Evolutionary conservation across 2,888 invertebrate genomes (phyloP).

Genomic region (Euzophera pinguis): DNA sequence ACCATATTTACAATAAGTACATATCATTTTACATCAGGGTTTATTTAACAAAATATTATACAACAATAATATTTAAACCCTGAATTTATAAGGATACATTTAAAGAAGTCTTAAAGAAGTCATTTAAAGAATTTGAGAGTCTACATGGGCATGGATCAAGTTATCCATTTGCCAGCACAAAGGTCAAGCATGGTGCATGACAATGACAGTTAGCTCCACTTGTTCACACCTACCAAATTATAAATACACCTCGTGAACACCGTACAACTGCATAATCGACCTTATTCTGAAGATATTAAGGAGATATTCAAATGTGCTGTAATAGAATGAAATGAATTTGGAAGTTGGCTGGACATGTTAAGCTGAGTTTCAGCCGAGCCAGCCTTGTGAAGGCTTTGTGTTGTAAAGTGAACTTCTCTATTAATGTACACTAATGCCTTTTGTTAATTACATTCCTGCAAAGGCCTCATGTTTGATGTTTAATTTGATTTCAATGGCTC

Average conservation of each 20-base stretch:
- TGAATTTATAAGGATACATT: no score
- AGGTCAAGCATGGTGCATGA: conserved; percentile 53
- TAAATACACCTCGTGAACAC: conserved; percentile 19
- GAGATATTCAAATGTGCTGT: conserved; percentile 5
- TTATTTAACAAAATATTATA: no score
- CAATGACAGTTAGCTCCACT: conserved; percentile 60
- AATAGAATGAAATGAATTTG: conserved; percentile 5
- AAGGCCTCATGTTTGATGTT: conserved; percentile 30
- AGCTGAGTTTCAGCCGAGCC: conserved; percentile 52
- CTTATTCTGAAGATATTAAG: conserved; percentile 18
- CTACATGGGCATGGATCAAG: conserved; percentile 49
- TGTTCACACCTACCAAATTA: conserved; percentile 37
- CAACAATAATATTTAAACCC: no score
- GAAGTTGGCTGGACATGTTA: conserved; percentile 36
- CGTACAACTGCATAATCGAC: conserved; percentile 18
- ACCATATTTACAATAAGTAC: no score
- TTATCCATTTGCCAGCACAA: conserved; percentile 49
- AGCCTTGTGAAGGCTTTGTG: conserved; percentile 46
- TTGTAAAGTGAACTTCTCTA: conserved; percentile 44
- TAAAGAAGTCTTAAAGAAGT: no score
- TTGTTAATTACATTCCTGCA: conserved; percentile 37
- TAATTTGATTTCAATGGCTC: conserved; percentile 28
- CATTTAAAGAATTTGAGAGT: conserved; percentile 13
- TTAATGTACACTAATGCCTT: conserved; percentile 45
- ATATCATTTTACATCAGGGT: no score